Base-by-base conservation (phyloP, 1,140 invertebrate species). In the Sitobion miscanthi region DNA sequence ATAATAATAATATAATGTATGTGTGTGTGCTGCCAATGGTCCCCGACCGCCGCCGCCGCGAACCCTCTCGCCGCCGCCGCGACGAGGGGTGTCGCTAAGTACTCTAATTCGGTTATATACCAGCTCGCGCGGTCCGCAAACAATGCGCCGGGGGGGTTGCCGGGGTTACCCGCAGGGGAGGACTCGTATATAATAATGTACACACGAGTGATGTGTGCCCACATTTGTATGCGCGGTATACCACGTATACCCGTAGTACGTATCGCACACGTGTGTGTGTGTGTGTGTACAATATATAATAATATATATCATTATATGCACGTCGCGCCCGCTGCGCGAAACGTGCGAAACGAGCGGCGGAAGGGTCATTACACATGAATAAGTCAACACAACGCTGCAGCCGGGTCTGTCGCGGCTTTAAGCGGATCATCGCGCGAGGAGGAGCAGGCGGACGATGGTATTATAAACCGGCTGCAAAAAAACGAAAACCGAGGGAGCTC, bases 51-150 rank as follows among this genome's bases (percentile, higher is more conserved):
- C 85, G 2, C 42, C 42, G 35, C 35, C 35, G 35, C 35, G 42
- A 25, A 57, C 88, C n/a, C 17, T 42, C 57, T 42, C 38, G 45
- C 85, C 42, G 45, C 83, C 8, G 57, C 38, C 38, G 7, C 42
- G 1, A 23, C 23, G 25, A 42, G 47, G 62, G 91, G 77, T 85
- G 82, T 93, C 91, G 82, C 35, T 93, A 93, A 93, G 91, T 93
- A 93, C 91, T 93, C 91, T 93, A 93, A 93, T 93, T 93, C 91
- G 91, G 91, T 93, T 93, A 92, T 82, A 30, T 69, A 77, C 62
- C 62, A 77, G 62, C 62, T 77, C 62, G 62, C 91, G 91, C 91
- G 91, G 90, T 42, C 85, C 30, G 52, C 47, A 38, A 89, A 89
- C 88, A 89, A 57, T 30, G 38, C 49, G 4, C 9, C 8, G 69